Evolutionary conservation across 30 jellyfish, hydroid and myxozoan genomes (phyloP).

Genomic region (Cassiopea xamachana): DNA sequence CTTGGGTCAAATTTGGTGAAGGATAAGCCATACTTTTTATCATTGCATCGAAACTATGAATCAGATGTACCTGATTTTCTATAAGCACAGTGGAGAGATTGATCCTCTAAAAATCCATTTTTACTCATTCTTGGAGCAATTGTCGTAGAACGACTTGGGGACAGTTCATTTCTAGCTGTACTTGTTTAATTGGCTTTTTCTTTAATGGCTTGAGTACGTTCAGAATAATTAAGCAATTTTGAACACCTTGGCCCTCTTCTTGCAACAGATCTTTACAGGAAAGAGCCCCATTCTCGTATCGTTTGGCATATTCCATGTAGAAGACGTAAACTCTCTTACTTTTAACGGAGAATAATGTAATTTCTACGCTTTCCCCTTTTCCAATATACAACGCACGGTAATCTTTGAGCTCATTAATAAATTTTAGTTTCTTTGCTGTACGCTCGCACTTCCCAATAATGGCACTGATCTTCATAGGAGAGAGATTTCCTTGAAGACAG

Average conservation of each 20-base stretch:
- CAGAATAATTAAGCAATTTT: conserved; percentile 21
- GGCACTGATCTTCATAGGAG: conserved; percentile 21
- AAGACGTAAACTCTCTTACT: conserved; percentile 45
- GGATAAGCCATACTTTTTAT: conserved; percentile 49
- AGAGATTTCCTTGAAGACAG: conserved; percentile 11
- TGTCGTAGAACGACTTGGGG: conserved; percentile 53
- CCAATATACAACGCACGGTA: conserved; percentile 44
- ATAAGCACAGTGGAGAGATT: conserved; percentile 56
- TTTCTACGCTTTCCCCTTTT: conserved; percentile 17
- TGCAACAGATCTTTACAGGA: conserved; percentile 59
- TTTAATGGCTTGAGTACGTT: conserved; percentile 4
- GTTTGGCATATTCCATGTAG: conserved; percentile 7
- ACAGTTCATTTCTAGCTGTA: conserved; percentile 44
- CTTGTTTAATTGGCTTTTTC: conserved; percentile 52
- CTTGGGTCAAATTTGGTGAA: conserved; percentile 3
- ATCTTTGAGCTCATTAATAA: conserved; percentile 18
- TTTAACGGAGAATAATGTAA: conserved; percentile 35
- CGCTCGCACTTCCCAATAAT: conserved; percentile 8
- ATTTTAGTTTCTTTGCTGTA: conserved; percentile 12
- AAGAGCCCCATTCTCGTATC: conserved; percentile 50
- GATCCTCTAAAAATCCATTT: conserved; percentile 61
- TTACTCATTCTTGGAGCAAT: conserved; percentile 22
- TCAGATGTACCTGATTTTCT: conserved; percentile 30
- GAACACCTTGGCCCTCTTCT: conserved; percentile 61
- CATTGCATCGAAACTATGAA: conserved; percentile 65